Evolutionary conservation across 2,113 vertebrate species (phyloP).

Genomic region (Mus musculus): GRCm39 chr13:8047001-8047500

Average conservation of each 20-base stretch:
- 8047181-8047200: neutral
- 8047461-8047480: neutral
- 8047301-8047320: neutral
- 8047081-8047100: neutral
- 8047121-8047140: neutral
- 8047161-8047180: neutral
- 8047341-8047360: neutral
- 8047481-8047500: neutral
- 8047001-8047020: too few relatives aligned
- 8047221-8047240: neutral
- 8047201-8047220: neutral
- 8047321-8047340: neutral
- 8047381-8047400: neutral
- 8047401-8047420: neutral
- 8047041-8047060: neutral
- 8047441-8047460: neutral
- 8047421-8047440: neutral
- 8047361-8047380: neutral
- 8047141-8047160: neutral
- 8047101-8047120: neutral
- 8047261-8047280: neutral
- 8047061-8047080: neutral
- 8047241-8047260: neutral
- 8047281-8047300: neutral
- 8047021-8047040: neutral